Percentiles rank a stretch among this genome's conserved stretches.
Conservation (phyloP, 2,113 vertebrate species). For the Alosa alosa region DNA sequence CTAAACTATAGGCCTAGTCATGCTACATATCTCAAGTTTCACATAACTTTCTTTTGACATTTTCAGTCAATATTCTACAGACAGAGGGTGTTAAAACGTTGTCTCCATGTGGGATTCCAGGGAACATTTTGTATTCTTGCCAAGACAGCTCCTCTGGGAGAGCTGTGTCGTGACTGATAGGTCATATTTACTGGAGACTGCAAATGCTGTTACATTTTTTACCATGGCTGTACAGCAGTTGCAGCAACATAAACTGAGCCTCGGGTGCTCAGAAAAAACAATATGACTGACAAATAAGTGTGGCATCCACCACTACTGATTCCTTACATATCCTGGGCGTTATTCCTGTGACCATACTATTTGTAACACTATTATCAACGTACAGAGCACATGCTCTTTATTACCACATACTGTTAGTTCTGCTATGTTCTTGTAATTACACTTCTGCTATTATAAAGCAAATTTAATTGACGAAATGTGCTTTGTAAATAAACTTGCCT, state of each 20-base stretch:
- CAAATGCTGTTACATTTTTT: background rate
- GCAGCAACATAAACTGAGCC: background rate
- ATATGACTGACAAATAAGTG: background rate
- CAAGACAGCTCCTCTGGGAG: constrained; percentile 15
- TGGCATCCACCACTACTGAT: no score
- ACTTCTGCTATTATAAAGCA: no score
- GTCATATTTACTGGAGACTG: background rate
- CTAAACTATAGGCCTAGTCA: no score
- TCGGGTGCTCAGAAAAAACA: background rate
- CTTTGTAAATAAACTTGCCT: no score
- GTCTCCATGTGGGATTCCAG: background rate
- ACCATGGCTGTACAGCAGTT: background rate
- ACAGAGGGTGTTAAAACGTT: constrained; percentile 24
- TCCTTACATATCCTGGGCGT: background rate
- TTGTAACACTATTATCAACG: background rate
- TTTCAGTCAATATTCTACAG: background rate
- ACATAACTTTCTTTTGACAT: background rate
- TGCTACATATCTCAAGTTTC: no score
- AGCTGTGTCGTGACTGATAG: constrained; percentile 28
- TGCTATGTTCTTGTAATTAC: no score
- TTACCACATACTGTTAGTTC: background rate
- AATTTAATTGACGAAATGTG: no score
- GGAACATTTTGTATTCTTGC: constrained; percentile 29
- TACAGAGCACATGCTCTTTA: background rate
- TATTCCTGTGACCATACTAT: background rate